phyloP scores from a whole-genome alignment of 2,113 vertebrate genomes.

The Syngnathoides biaculeatus region DNA sequence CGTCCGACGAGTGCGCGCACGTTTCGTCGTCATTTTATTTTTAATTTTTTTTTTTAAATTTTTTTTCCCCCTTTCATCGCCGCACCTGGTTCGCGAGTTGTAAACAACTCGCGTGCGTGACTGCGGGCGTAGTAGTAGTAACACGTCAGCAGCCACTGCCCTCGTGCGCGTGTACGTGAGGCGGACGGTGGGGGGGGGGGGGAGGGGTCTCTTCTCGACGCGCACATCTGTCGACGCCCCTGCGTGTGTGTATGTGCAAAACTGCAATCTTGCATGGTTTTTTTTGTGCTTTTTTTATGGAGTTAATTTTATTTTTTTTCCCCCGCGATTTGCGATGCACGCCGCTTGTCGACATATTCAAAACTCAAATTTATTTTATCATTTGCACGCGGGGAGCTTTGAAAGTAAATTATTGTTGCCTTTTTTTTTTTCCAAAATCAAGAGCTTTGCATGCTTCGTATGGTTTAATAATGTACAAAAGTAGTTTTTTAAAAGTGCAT shows the following conservation, averaged over 20 bases:
- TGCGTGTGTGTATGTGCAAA: background rate
- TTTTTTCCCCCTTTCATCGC: too few relatives aligned
- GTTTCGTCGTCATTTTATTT: too few relatives aligned
- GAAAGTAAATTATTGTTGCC: background rate
- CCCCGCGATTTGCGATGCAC: background rate
- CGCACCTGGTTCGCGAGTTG: constrained; percentile 36
- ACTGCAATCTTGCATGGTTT: constrained; percentile 6
- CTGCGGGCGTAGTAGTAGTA: constrained; percentile 53
- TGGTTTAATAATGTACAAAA: background rate
- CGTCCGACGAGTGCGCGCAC: background rate
- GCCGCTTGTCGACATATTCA: background rate
- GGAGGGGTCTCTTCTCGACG: background rate
- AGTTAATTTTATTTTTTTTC: background rate
- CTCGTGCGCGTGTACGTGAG: constrained; percentile 20
- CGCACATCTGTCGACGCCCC: background rate
- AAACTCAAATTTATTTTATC: too few relatives aligned
- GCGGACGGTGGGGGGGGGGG: background rate
- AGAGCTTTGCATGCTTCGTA: background rate
- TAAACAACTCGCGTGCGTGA: constrained; percentile 59
- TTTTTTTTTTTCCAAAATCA: background rate
- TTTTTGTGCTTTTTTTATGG: background rate
- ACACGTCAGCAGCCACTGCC: constrained; percentile 76
- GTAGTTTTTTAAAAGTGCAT: background rate
- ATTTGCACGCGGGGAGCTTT: too few relatives aligned
- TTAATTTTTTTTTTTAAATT: too few relatives aligned